Evolutionary conservation across 2,797 vertebrate genomes (phyloP).

Genomic region (Alca torda): DNA sequence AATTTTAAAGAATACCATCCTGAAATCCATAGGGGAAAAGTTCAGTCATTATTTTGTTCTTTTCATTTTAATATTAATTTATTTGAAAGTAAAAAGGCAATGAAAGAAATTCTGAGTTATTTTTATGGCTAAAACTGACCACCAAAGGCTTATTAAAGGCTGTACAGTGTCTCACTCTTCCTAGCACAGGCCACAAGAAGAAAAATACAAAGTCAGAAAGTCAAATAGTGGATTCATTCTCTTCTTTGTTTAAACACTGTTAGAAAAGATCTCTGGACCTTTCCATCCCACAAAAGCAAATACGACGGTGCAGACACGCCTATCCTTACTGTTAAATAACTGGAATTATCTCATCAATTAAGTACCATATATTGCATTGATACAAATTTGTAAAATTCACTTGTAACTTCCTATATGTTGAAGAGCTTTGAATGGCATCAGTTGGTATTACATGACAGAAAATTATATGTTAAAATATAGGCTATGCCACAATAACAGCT

Average conservation of each 20-base stretch:
- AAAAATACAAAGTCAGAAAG: neutral
- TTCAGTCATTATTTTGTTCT: neutral
- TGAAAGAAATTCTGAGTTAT: neutral
- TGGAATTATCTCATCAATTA: neutral
- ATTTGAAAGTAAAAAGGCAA: neutral
- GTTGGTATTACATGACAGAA: neutral
- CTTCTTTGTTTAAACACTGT: neutral
- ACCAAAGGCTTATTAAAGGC: neutral
- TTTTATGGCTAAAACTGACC: neutral
- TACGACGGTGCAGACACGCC: neutral
- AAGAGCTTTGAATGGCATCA: neutral
- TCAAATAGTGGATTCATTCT: neutral
- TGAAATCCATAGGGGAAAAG: neutral
- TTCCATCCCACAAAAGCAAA: neutral
- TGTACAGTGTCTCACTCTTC: neutral
- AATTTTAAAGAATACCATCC: neutral
- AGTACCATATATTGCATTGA: neutral
- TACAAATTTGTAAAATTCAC: neutral
- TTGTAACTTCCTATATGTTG: neutral
- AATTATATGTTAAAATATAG: neutral
- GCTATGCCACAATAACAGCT: neutral
- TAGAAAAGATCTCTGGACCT: neutral
- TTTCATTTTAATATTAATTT: neutral
- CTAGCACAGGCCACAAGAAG: neutral
- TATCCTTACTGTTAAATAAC: neutral